Evolutionary conservation across 1,140 invertebrate species (phyloP).

Genomic region (Myzus persicae): DNA sequence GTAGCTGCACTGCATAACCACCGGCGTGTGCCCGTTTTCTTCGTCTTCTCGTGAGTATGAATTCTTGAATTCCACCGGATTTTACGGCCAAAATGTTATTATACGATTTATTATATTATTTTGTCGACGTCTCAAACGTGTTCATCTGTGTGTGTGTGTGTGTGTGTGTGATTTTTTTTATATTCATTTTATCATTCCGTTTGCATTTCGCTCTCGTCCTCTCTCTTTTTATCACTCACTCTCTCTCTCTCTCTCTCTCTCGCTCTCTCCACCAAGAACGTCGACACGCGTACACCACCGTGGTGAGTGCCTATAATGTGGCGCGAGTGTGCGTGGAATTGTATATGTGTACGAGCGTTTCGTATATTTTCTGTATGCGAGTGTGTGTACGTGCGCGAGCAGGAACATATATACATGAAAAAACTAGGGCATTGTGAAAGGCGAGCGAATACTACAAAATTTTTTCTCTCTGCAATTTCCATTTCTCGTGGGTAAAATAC

Average conservation of each 20-base stretch:
- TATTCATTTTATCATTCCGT: neutral
- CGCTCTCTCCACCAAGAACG: neutral
- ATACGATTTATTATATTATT: neutral
- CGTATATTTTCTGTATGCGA: neutral
- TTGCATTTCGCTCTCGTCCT: neutral
- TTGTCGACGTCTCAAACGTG: neutral
- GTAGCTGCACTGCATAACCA: neutral
- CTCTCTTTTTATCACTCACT: neutral
- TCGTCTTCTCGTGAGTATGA: slow-evolving; percentile 19
- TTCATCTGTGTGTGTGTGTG: too few relatives aligned
- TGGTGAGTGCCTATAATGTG: neutral
- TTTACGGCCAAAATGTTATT: neutral
- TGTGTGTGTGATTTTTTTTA: neutral
- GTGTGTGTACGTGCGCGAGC: neutral
- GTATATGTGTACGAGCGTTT: neutral
- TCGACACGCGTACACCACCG: neutral
- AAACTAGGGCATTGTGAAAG: slow-evolving; percentile 52
- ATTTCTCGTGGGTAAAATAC: neutral
- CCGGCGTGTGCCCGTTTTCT: neutral
- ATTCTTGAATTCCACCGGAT: neutral
- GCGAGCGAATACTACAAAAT: neutral
- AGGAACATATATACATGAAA: neutral
- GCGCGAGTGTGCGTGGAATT: neutral
- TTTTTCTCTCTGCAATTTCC: neutral
- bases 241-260: neutral